A percentile compares a stretch with the other conserved stretches of the same genome.
These are phyloP conservation scores for Drosophila picticornis DNA, from an alignment of 2,888 invertebrate genomes.

Conservation along the genomic window DNA sequence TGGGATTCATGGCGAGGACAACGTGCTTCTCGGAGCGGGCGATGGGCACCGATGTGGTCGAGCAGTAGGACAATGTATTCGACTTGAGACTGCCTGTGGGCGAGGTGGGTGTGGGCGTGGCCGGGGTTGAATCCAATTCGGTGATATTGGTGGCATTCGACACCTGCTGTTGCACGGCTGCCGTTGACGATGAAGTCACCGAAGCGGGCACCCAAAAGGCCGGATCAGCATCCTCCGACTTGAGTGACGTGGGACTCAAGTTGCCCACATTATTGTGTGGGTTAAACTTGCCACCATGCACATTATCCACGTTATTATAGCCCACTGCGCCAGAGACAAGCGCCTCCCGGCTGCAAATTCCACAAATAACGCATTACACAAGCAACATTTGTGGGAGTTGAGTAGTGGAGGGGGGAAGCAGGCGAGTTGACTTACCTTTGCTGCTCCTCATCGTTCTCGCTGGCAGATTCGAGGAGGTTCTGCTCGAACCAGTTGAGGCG, in stretches of 20 bases:
- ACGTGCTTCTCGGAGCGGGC: slow-evolving; percentile 87
- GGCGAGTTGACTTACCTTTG: slow-evolving; percentile 78
- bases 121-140: slow-evolving; percentile 83
- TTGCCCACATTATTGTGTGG: slow-evolving; percentile 70
- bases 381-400: not conserved
- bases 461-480: slow-evolving; percentile 86
- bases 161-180: slow-evolving; percentile 78
- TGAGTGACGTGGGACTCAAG: slow-evolving; percentile 84
- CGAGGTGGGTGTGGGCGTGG: slow-evolving; percentile 85
- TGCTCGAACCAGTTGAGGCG: slow-evolving; percentile 88
- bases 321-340: slow-evolving; percentile 83
- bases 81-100: slow-evolving; percentile 85
- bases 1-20: slow-evolving; percentile 86
- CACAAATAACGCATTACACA: not conserved
- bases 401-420: too few relatives aligned
- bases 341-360: slow-evolving; percentile 84
- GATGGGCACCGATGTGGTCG: slow-evolving; percentile 83
- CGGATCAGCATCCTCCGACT: slow-evolving; percentile 83
- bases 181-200: slow-evolving; percentile 60
- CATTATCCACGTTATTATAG: slow-evolving; percentile 84
- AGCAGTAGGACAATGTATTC: slow-evolving; percentile 84
- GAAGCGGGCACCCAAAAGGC: slow-evolving; percentile 86
- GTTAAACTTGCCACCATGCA: slow-evolving; percentile 72
- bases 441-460: slow-evolving; percentile 84
- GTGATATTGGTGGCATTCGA: slow-evolving; percentile 72